Evolutionary conservation across 1,140 invertebrate species (phyloP).

Genomic region (Drosophila nigromelanica): DNA sequence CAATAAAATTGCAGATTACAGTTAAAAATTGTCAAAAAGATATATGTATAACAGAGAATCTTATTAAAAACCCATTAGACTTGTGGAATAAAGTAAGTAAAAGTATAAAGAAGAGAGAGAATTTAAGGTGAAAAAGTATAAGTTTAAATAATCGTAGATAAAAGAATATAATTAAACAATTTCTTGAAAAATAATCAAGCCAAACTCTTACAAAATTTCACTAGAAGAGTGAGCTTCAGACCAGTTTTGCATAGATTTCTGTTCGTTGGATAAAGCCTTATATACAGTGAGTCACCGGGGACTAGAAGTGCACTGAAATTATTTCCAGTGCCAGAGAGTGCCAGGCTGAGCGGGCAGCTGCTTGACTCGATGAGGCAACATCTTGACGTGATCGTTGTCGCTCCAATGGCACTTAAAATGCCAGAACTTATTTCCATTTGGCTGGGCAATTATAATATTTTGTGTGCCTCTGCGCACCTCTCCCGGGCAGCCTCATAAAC

Average conservation of each 20-base stretch:
- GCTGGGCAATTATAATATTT: constrained; percentile 81
- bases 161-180: not conserved
- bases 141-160: not conserved
- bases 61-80: constrained; percentile 10
- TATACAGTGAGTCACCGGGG: constrained; percentile 22
- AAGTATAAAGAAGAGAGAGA: no score
- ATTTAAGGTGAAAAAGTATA: not conserved
- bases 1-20: constrained; percentile 21
- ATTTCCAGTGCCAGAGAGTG: not conserved
- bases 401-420: constrained; percentile 75
- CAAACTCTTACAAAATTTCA: no score
- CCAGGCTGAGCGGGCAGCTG: constrained; percentile 13
- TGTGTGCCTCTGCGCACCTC: constrained; percentile 39
- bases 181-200: no score
- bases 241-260: not conserved
- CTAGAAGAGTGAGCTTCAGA: no score
- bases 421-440: constrained; percentile 82
- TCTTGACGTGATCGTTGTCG: constrained; percentile 50
- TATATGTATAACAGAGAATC: not conserved
- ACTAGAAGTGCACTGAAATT: not conserved
- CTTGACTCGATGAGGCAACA: constrained; percentile 33
- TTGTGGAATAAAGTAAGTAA: not conserved
- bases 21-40: not conserved
- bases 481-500: constrained; percentile 22
- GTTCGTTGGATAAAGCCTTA: not conserved